Base-by-base conservation (phyloP, 92 coral and sea anemone genomes). In the Parazoanthus darwini region DNA sequence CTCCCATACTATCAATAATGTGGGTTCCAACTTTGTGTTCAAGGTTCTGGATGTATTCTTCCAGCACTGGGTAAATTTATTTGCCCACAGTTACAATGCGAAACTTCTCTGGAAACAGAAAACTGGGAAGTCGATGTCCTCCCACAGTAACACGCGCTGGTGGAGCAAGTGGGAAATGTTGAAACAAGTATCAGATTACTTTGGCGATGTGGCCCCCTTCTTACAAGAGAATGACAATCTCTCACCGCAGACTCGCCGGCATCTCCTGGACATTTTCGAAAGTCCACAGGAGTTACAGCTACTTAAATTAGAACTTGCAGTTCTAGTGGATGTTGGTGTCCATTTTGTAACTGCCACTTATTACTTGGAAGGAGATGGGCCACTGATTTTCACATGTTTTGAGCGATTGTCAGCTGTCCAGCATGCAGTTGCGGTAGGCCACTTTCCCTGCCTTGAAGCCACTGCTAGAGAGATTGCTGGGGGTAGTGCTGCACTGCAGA, bases 151-250 rank as follows among this genome's bases (percentile, higher is more conserved):
- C 25, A 68, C 74, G 11, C 74, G 74, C 11, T 68, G 74, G 74
- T 68, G 74, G 74, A 68, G 74, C 11, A 68, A 68, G 74, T 68
- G 74, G 74, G 74, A 68, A 38, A 6, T 88, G 79, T 18, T 88
- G 74, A 88, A 88, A 79, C 90, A 88, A 87, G 92, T 90, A 59
- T 79, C 82, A 58, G 87, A 88, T 88, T 91, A 82, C 91, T 91
- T 89, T 91, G 93, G 89, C 86, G 91, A 88, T 91, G 92, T 91
- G 86, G 93, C 89, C 79, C 91, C 92, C 81, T 90, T 86, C 80
- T 26, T 89, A 43, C 88, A 79, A 74, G 89, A 86, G 68, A 86
- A 86, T 56, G 83, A 80, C 84, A 80, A 80, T 80, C 84, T 54
- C 25, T 80, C 84, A 11, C 72, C 84, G 26, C 84, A 80, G 84